Base-by-base conservation (phyloP, 2,888 invertebrate genomes). In the Hipparchia sbordonii region DNA sequence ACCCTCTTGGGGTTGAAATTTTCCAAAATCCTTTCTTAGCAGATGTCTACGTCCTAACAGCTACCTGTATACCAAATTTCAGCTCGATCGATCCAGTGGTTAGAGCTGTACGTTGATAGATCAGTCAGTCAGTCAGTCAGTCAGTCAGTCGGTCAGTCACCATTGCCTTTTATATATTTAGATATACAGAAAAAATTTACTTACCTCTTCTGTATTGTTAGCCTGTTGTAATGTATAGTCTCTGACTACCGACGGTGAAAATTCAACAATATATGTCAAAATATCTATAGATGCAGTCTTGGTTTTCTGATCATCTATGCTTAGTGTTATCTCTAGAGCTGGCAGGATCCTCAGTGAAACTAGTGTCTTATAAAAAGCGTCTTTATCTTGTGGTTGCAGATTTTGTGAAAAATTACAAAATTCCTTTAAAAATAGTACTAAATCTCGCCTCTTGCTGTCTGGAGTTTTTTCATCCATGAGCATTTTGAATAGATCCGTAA, bases 331-430 rank as follows among this genome's bases (percentile, higher is more conserved):
- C 94, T 98, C 98, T 84, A 98, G 92, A 6, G 98, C 98, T 79
- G 97, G 96, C 83, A 98, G 93, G 84, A 98, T 97, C 75, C 98
- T 98, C 87, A 98, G 94, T 81, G 97, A 96, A 74, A 98, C 97
- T 82, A 98, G 94, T 61, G 98, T 98, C 94, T 99, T 99, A 94
- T 99, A 99, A 94, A 99, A 99, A 60, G 97, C 96, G 90, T 99
- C 99, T 90, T 99, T 98, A 81, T 98, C 98, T 87, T 98, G 98
- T 23, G 98, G 98, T 89, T 99, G 99, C 79, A 99, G 95, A 87
- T 98, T 99, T 94, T 99, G 99, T 80, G 99, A 99, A 95, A 99
- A 99, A 91, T 98, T 98, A 94, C 99, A 99, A 94, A 99, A 99
- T 92, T 99, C 99, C 90, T 99, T 99, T 80, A 99, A 95, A 95